phyloP scores from a whole-genome alignment of 2,888 invertebrate genomes.

The Drosophila rubida region DNA sequence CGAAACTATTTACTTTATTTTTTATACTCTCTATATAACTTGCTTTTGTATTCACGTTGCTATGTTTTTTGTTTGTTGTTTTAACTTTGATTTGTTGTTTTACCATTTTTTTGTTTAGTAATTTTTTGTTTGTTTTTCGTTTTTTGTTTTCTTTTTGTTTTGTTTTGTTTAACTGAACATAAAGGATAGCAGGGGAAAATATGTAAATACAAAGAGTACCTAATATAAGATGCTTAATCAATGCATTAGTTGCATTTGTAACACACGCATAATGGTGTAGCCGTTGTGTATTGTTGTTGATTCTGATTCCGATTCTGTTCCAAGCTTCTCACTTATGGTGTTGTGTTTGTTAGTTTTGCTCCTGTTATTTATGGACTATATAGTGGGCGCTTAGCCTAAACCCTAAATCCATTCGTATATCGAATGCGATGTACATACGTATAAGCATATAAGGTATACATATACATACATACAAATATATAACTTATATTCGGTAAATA shows the following conservation, averaged over 20 bases:
- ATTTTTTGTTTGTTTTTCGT: constrained; percentile 49
- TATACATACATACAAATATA: constrained; percentile 50
- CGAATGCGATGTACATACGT: constrained; percentile 55
- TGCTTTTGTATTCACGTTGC: constrained; percentile 72
- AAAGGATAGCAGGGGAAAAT: constrained; percentile 67
- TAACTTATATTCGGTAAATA: constrained; percentile 72
- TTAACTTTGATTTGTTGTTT: constrained; percentile 60
- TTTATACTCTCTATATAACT: constrained; percentile 75
- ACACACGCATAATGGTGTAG: constrained; percentile 46
- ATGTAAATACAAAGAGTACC: constrained; percentile 72
- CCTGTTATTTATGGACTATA: constrained; percentile 58
- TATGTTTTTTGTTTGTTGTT: constrained; percentile 61
- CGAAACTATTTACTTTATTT: constrained; percentile 79
- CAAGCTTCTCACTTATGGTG: constrained; percentile 35
- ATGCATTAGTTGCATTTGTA: constrained; percentile 48
- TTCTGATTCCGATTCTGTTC: constrained; percentile 31
- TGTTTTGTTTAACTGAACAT: constrained; percentile 73
- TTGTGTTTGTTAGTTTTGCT: constrained; percentile 30
- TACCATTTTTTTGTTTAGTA: constrained; percentile 74
- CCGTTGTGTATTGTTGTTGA: constrained; percentile 27
- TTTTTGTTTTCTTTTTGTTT: constrained; percentile 55
- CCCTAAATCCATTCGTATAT: constrained; percentile 54
- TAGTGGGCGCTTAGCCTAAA: constrained; percentile 55
- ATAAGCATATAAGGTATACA: neutral
- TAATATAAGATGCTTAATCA: constrained; percentile 49